Evolutionary conservation across 2,888 invertebrate genomes (phyloP).

Genomic region (Pogonocherus hispidulus): DNA sequence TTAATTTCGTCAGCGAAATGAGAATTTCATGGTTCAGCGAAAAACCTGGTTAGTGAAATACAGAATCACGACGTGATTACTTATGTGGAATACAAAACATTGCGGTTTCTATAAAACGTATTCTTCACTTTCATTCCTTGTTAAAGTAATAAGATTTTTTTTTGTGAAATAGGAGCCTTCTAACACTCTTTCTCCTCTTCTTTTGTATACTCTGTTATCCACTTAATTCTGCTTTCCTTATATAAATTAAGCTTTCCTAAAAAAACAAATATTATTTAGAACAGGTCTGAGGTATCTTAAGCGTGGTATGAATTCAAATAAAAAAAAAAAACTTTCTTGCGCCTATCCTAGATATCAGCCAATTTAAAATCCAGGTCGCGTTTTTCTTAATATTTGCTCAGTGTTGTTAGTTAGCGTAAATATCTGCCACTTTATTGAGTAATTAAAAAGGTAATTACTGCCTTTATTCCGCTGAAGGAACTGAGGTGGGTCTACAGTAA

Average conservation of each 20-base stretch:
- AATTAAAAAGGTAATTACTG: too few species aligned
- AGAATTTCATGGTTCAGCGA: background rate
- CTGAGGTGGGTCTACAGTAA: too few species aligned
- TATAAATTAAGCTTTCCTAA: too few species aligned
- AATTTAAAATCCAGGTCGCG: constrained; percentile 21
- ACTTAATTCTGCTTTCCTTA: too few species aligned
- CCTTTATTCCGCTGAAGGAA: too few species aligned
- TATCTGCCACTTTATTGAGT: background rate
- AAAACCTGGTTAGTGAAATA: background rate
- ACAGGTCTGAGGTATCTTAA: constrained; percentile 3
- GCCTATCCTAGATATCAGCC: constrained; percentile 6
- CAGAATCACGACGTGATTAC: background rate
- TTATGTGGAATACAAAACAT: background rate
- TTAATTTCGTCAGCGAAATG: background rate
- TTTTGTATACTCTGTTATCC: too few species aligned
- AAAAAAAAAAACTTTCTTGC: constrained; percentile 15
- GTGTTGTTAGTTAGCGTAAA: constrained; percentile 4
- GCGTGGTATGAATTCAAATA: constrained; percentile 9
- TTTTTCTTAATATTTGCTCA: constrained; percentile 1
- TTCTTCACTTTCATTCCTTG: background rate
- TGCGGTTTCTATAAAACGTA: background rate
- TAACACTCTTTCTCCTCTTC: too few species aligned
- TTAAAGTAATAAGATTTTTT: too few species aligned
- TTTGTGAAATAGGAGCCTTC: background rate
- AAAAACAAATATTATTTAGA: constrained; percentile 8